Evolutionary conservation across 2,113 vertebrate genomes (phyloP), one percentile per base, ranked within the genome.

Genomic region (Polypterus senegalus): DNA sequence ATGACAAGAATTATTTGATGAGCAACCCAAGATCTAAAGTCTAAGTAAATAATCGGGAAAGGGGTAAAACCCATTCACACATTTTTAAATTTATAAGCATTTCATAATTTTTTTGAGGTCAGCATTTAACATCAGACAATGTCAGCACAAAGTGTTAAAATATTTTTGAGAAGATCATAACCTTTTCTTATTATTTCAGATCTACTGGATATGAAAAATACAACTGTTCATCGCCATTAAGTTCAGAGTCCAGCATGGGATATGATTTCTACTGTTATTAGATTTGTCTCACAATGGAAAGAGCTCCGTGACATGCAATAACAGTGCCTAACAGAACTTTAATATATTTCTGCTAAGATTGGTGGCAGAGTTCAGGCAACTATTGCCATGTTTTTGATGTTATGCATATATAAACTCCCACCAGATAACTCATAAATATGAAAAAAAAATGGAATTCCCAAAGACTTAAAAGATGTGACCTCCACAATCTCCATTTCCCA

Each of bases 291-390:
- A 55, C 48, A 62, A 55, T 49, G 60, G 47, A n/a, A 58, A 43
- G 9, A 59, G 51, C 10, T 54, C 48, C n/a, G 60, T 56, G 60
- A 47, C 65, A 56, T 57, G n/a, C 57, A 63, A 67, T 70, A 62
- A 60, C 60, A 60, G 47, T 61, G 8, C 10, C 6, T 63, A 58
- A 46, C 9, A 54, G 57, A 8, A 46, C 48, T 65, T 65, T 65
- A 57, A 65, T 65, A 67, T 66, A 64, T 64, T 66, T 63, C 54
- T 68, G 64, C 64, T 71, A 63, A 65, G 60, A 51, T 48, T 45
- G n/a, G 59, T 64, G 56, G 56, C 60, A 59, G 54, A 66, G 60
- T 63, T 66, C 58, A 65, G 60, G 60, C 61, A 62, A 49, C 65
- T 60, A 62, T 43, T 62, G 65, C 58, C 65, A 58, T 59, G 58